phyloP scores from a whole-genome alignment of 92 coral and sea anemone species.

The Siderastrea radians region DNA sequence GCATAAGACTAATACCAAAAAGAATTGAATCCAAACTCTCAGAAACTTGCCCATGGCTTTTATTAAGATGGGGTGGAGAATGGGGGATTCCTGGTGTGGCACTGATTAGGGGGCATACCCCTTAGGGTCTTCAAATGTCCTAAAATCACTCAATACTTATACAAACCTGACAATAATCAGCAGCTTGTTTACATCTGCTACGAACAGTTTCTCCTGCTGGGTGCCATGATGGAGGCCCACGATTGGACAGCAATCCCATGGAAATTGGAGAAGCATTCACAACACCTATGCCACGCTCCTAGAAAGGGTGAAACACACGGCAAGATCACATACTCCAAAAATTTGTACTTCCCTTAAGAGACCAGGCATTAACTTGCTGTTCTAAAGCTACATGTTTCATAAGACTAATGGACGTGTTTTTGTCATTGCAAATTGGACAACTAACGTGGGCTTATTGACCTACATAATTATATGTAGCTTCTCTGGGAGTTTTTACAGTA shows the following conservation, averaged over 20 bases:
- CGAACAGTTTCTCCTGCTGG: slow-evolving; percentile 86
- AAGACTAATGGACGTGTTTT: too few species aligned
- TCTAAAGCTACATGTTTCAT: too few species aligned
- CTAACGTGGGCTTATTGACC: too few species aligned
- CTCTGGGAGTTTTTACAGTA: too few species aligned
- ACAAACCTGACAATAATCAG: slow-evolving; percentile 90
- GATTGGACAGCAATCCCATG: slow-evolving; percentile 93
- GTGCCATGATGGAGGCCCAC: slow-evolving; percentile 99
- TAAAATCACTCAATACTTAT: background rate
- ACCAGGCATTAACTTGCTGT: background rate
- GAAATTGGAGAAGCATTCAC: slow-evolving; percentile 98
- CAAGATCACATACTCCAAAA: background rate
- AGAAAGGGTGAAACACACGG: background rate
- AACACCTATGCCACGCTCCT: slow-evolving; percentile 94
- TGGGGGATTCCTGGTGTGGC: too few species aligned
- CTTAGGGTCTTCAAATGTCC: too few species aligned
- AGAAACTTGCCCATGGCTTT: too few species aligned
- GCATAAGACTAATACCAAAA: background rate
- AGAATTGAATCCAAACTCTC: too few species aligned
- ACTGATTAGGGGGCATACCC: too few species aligned
- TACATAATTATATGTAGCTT: too few species aligned
- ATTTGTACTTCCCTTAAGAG: background rate
- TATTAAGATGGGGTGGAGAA: too few species aligned
- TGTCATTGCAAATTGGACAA: too few species aligned
- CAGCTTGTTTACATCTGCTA: slow-evolving; percentile 84